These are phyloP conservation scores for Oscheius sp. DNA, from an alignment of 1,140 invertebrate genomes.

Conservation along the genomic window DNA sequence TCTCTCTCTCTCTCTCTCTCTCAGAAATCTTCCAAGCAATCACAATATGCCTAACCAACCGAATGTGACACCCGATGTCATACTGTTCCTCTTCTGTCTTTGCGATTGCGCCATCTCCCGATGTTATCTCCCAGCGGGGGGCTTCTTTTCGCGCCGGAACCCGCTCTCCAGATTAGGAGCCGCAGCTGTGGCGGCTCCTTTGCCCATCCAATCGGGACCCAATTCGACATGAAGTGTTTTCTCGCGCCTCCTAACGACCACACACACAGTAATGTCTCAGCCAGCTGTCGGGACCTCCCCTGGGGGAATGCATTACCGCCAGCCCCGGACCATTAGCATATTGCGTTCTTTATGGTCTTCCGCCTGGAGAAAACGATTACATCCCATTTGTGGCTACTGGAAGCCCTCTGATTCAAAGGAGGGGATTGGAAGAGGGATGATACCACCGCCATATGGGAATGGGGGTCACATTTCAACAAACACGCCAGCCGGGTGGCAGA, in stretches of 20 bases:
- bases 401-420: background rate
- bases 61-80: constrained; percentile 74
- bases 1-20: too few species aligned
- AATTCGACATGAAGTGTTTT: constrained; percentile 10
- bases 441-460: background rate
- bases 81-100: constrained; percentile 78
- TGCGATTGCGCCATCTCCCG: constrained; percentile 70
- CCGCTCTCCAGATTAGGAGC: background rate
- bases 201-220: background rate
- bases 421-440: too few species aligned
- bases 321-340: background rate
- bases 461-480: background rate
- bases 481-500: background rate
- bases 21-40: too few species aligned
- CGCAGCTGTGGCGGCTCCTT: background rate
- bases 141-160: background rate
- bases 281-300: background rate
- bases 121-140: background rate
- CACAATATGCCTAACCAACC: too few species aligned
- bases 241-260: background rate
- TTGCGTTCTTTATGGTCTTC: background rate
- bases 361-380: background rate
- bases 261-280: too few species aligned
- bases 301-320: background rate
- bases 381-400: background rate